Base-by-base conservation (phyloP, 2,888 invertebrate genomes). In the Apodemia mormo region DNA sequence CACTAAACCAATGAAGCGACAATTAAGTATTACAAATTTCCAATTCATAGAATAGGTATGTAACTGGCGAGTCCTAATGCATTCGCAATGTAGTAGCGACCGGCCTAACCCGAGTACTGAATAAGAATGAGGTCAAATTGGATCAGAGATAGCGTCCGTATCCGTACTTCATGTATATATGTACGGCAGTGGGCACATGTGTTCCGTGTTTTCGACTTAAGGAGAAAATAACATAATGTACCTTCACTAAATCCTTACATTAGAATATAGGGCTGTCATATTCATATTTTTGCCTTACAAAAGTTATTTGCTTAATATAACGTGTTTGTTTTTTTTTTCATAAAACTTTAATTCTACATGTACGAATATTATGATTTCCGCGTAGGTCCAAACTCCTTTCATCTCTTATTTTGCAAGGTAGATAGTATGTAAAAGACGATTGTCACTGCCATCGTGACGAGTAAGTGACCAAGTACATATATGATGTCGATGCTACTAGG, bases 81-180 rank as follows among this genome's bases (percentile, higher is more conserved):
- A 90, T 90, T 83, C 83, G 81, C 86, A 90, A 90, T 88, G 81
- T 79, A 79, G 83, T 85, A 87, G 85, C 45, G 10, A 49, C 49
- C 49, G 49, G 49, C 49, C 49, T 49, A 49, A 49, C 49, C 49
- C 49, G 49, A 49, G 49, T 49, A 49, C 49, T 49, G 91, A 92
- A 92, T 92, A 90, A 85, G 82, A 92, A 92, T 92, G 86, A 88
- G 86, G 82, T 84, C 83, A 86, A 89, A 91, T 89, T 90, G 89
- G 89, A 91, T 87, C 86, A 82, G 82, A 79, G 82, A 87, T 86
- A 86, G 83, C 85, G 86, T 85, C 81, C 80, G 79, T 77, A 77
- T 85, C 81, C 80, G 79, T 77, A 77, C 58, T 69, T 64, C 49
- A 66, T 22, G 22, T 76, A 79, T 76, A 74, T 71, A 74, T 73